Conservation (phyloP, 2,888 invertebrate genomes). For the Azorinus chamasolen region DNA sequence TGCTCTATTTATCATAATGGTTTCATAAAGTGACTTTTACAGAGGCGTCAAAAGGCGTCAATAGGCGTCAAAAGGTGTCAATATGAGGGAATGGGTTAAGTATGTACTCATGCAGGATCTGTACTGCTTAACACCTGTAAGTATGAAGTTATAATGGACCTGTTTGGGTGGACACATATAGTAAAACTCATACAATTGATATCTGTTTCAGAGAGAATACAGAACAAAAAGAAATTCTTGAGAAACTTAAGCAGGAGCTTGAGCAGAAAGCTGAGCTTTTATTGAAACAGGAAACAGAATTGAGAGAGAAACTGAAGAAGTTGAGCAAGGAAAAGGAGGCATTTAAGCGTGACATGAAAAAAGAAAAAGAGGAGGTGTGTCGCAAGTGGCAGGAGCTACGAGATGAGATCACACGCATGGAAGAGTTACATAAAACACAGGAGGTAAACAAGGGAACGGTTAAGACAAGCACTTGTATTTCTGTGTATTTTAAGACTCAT, state of each 20-base stretch:
- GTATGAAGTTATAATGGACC: too few species aligned
- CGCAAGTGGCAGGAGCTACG: slow-evolving; percentile 83
- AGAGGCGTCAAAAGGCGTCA: too few species aligned
- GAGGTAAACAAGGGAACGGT: slow-evolving; percentile 64
- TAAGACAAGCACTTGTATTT: too few species aligned
- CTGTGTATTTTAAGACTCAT: too few species aligned
- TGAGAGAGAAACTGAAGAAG: slow-evolving; percentile 66
- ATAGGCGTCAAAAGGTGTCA: too few species aligned
- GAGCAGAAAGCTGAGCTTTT: slow-evolving; percentile 65
- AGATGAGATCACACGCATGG: slow-evolving; percentile 82
- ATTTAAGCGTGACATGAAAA: slow-evolving; percentile 74
- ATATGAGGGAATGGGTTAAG: too few species aligned
- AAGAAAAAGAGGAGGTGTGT: slow-evolving; percentile 79
- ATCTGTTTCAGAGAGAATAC: slow-evolving; percentile 46
- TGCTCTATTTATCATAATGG: too few species aligned
- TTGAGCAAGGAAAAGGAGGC: slow-evolving; percentile 71
- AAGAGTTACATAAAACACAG: slow-evolving; percentile 80
- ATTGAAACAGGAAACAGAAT: slow-evolving; percentile 70
- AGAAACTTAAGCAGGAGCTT: slow-evolving; percentile 68
- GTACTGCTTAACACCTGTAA: too few species aligned
- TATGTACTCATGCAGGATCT: too few species aligned
- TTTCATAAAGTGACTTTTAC: too few species aligned
- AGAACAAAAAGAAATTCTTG: slow-evolving; percentile 63
- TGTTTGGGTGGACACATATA: too few species aligned
- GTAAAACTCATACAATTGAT: too few species aligned